These are phyloP conservation scores for Autographa pulchrina DNA, from an alignment of 2,888 invertebrate genomes.

Conservation along the genomic window DNA sequence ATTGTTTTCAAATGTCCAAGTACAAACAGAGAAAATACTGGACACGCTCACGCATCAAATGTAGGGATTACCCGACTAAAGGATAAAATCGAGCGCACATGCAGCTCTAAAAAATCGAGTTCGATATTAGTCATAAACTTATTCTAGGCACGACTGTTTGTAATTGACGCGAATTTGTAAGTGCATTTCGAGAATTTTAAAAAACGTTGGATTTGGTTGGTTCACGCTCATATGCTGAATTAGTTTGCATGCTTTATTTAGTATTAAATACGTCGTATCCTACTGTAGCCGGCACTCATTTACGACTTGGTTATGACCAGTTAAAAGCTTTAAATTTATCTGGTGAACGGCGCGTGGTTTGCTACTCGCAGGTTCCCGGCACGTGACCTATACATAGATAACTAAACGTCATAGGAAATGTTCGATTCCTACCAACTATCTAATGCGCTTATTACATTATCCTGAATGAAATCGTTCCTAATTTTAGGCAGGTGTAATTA, in stretches of 20 bases:
- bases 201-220: background rate
- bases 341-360: conserved; percentile 2
- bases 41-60: background rate
- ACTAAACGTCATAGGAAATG: background rate
- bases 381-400: conserved; percentile 6
- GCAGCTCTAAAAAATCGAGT: background rate
- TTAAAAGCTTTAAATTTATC: conserved; percentile 7
- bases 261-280: background rate
- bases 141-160: background rate
- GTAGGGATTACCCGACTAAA: background rate
- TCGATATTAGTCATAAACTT: background rate
- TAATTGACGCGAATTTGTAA: background rate
- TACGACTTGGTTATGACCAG: conserved; percentile 8
- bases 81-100: background rate
- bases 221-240: background rate
- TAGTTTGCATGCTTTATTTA: background rate
- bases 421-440: background rate
- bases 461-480: too few relatives aligned
- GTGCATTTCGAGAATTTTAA: background rate
- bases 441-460: too few relatives aligned
- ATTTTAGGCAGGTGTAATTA: too few relatives aligned
- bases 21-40: background rate
- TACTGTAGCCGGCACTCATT: background rate
- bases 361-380: background rate
- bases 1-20: background rate